Conservation (phyloP, 2,888 invertebrate species). For the Heliconius erato region DNA sequence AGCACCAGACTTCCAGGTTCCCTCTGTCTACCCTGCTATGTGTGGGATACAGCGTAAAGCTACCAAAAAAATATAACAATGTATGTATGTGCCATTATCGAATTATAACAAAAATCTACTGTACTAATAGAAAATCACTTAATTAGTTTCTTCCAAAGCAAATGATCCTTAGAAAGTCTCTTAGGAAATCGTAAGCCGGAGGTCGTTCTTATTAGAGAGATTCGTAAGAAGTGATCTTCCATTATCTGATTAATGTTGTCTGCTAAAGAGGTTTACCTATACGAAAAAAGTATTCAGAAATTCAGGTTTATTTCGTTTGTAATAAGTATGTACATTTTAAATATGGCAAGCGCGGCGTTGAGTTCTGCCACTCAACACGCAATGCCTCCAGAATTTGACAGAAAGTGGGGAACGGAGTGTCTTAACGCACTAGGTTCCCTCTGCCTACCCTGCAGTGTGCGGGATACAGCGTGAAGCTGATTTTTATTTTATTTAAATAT, state of each 20-base stretch:
- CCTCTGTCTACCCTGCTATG: no score
- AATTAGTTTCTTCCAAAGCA: neutral
- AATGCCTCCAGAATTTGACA: no score
- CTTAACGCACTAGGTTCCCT: no score
- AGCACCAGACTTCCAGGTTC: no score
- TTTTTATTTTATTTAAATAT: no score
- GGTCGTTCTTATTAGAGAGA: neutral
- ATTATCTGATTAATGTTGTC: constrained; percentile 24
- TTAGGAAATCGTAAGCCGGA: neutral
- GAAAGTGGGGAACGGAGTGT: no score
- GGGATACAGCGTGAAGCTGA: no score
- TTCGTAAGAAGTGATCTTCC: constrained; percentile 3
- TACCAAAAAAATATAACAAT: neutral
- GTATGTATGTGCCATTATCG: neutral
- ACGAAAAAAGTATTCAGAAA: neutral
- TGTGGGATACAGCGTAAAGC: no score
- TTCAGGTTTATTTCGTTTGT: neutral
- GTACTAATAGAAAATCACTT: no score
- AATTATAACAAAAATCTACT: neutral
- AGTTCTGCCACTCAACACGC: no score
- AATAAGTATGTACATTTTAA: neutral
- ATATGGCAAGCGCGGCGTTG: no score
- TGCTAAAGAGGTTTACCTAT: neutral
- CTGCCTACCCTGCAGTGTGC: no score
- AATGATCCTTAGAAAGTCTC: neutral